Evolutionary conservation across 2,888 invertebrate species (phyloP), one percentile per base, ranked within the genome.

Genomic region (Heliconius cydno): DNA sequence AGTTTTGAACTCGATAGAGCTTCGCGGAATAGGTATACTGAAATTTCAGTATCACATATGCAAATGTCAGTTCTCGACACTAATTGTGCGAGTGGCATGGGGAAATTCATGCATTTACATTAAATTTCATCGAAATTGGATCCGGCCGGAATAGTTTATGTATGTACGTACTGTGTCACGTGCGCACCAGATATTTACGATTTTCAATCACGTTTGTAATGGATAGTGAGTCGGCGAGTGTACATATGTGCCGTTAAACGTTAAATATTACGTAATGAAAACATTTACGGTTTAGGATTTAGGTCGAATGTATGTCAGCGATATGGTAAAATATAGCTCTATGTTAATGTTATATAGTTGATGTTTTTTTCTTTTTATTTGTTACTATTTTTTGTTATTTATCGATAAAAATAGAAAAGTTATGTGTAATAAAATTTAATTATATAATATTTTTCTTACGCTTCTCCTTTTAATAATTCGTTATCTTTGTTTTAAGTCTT

Each of bases 31-130:
- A 93, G 92, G 92, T 92, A 91, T 92, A 92, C 92, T 89, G 92
- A 92, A 94, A 93, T 94, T 93, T 94, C 92, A 91, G 89, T 91
- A 91, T 91, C 92, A 91, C 94, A 92, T 94, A 94, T 94, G 94
- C 94, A 94, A 94, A 94, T 94, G 92, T 94, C 93, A 94, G 93
- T 91, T 90, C 93, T 92, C 94, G 93, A 94, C 94, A 93, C 93
- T 94, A 93, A 95, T 94, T 94, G 93, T 94, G 92, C 93, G 93
- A 94, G 92, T 93, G 91, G 93, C 91, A 90, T 90, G 88, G 90
- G 91, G 91, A 93, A 94, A 94, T 94, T 94, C 94, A 93, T 94
- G 92, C 92, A 94, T 95, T 94, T 92, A 94, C 94, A 94, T 94
- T 94, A 94, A 93, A 94, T 94, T 93, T 92, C 90, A 89, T 90